Percentiles rank a stretch among this genome's conserved stretches.
Evolutionary conservation across 2,888 invertebrate genomes (phyloP).

Genomic region (Empis livida): DNA sequence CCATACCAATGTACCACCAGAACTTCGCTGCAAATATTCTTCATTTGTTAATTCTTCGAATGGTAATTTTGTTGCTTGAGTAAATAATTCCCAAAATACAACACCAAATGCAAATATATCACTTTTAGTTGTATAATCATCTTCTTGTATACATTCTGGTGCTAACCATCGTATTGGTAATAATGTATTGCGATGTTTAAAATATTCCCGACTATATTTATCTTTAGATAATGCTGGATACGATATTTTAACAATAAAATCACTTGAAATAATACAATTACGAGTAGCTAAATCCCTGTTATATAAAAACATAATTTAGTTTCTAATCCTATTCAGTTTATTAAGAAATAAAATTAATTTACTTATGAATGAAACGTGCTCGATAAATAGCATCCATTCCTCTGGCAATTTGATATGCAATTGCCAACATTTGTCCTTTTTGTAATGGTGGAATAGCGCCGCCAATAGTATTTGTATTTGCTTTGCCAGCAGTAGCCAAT

Average conservation of each 20-base stretch:
- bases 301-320: not conserved
- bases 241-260: conserved; percentile 67
- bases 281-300: conserved; percentile 74
- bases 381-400: conserved; percentile 70
- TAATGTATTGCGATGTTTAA: conserved; percentile 67
- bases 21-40: conserved; percentile 27
- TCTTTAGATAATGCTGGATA: conserved; percentile 67
- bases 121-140: conserved; percentile 83
- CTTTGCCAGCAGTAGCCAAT: conserved; percentile 41
- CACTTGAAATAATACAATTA: conserved; percentile 78
- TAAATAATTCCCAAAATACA: conserved; percentile 80
- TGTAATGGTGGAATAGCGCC: conserved; percentile 45
- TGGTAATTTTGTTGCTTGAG: conserved; percentile 63
- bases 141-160: conserved; percentile 76
- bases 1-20: conserved; percentile 51
- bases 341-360: conserved; percentile 11
- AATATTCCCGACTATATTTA: conserved; percentile 83
- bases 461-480: conserved; percentile 21
- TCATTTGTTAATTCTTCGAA: conserved; percentile 39
- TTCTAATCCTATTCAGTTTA: not conserved
- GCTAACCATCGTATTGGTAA: conserved; percentile 87
- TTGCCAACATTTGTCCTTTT: conserved; percentile 49
- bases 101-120: conserved; percentile 88
- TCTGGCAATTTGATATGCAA: conserved; percentile 63
- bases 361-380: conserved; percentile 68